Conservation (phyloP, 2,113 vertebrate species). For the Corydoras maculifer region DNA sequence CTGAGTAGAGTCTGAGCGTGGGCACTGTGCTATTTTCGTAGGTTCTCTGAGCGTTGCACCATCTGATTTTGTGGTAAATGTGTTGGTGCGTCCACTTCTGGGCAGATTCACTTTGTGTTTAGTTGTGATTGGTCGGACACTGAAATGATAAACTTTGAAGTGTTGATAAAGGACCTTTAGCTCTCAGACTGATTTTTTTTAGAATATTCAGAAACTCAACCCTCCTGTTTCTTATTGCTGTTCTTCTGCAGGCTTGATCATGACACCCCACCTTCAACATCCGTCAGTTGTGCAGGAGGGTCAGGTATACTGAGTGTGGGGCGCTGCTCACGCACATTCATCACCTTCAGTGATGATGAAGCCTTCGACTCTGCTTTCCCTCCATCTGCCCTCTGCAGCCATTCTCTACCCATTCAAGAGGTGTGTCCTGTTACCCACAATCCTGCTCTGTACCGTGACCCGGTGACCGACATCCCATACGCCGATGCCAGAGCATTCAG, state of each 20-base stretch:
- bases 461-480: constrained; percentile 90
- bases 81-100: no score
- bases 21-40: no score
- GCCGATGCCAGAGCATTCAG: constrained; percentile 83
- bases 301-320: no score
- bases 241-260: constrained; percentile 6
- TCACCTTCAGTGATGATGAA: constrained; percentile 12
- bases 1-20: no score
- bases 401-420: constrained; percentile 74
- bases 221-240: background rate
- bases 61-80: no score
- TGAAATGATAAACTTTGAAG: no score
- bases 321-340: constrained; percentile 10
- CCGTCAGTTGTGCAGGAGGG: background rate
- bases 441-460: constrained; percentile 82
- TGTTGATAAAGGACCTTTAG: no score
- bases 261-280: constrained; percentile 2
- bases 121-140: no score
- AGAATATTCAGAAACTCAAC: no score
- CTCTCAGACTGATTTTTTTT: no score
- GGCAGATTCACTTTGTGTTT: no score
- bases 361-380: constrained; percentile 3
- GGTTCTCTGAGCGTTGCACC: no score
- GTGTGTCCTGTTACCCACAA: constrained; percentile 89
- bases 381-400: constrained; percentile 29